These are phyloP conservation scores for Heliangelus exortis DNA, from an alignment of 2,797 vertebrate species.

Conservation along the genomic window DNA sequence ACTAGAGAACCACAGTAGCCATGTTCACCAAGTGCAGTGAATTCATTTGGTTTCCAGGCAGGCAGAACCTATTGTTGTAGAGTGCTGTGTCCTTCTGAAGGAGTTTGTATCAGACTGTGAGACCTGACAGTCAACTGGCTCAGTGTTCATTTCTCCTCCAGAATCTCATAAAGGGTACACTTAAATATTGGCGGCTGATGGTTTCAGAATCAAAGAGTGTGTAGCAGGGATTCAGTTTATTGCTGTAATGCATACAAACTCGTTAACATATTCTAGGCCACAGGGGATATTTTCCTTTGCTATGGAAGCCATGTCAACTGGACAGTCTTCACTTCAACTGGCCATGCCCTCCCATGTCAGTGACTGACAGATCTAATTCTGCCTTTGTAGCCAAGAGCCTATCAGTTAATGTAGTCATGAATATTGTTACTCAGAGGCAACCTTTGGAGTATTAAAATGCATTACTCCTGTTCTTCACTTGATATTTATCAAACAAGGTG, in stretches of 20 bases:
- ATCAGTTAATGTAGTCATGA: constrained; percentile 48
- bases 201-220: not conserved
- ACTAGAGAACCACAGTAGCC: not conserved
- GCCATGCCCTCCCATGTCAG: not conserved
- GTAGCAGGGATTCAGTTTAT: constrained; percentile 10
- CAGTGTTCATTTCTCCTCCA: not conserved
- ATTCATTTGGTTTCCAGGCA: not conserved
- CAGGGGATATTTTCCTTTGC: constrained; percentile 18
- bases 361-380: constrained; percentile 58
- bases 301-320: constrained; percentile 23
- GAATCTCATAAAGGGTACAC: not conserved
- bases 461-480: constrained; percentile 39
- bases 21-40: not conserved
- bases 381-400: constrained; percentile 26
- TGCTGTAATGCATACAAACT: constrained; percentile 30
- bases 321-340: constrained; percentile 50
- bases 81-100: not conserved
- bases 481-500: constrained; percentile 56
- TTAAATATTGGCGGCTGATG: not conserved
- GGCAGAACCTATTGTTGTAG: not conserved
- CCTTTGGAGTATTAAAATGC: constrained; percentile 11
- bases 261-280: constrained; percentile 28
- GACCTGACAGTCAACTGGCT: not conserved
- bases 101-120: not conserved
- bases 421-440: constrained; percentile 44